Evolutionary conservation across 2,888 invertebrate genomes (phyloP).

Genomic region (Rhamphomyia laevipes): DNA sequence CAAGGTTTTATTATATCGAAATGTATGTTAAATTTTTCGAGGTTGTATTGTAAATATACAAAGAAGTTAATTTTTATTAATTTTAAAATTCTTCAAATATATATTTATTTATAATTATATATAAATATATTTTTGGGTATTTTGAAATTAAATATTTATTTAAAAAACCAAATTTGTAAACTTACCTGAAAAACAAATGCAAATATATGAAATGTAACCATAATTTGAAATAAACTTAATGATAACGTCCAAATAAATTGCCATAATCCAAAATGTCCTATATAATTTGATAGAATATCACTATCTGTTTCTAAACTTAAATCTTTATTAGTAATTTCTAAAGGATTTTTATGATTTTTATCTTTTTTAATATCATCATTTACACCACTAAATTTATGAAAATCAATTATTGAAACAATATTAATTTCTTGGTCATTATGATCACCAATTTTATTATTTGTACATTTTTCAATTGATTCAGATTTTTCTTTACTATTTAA

Average conservation of each 20-base stretch:
- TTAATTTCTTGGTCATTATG: not conserved
- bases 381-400: not conserved
- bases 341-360: not conserved
- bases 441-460: not conserved
- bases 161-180: too few relatives aligned
- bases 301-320: not conserved
- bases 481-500: too few relatives aligned
- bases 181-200: slow-evolving; percentile 44
- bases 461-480: too few relatives aligned
- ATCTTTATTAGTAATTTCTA: not conserved
- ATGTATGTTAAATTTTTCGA: too few relatives aligned
- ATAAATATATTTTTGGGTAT: too few relatives aligned
- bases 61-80: too few relatives aligned
- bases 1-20: too few relatives aligned
- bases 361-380: not conserved
- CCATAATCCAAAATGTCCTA: slow-evolving; percentile 48
- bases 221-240: slow-evolving; percentile 47
- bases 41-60: too few relatives aligned
- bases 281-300: slow-evolving; percentile 20
- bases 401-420: not conserved
- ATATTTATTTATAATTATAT: too few relatives aligned
- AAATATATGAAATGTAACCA: slow-evolving; percentile 52
- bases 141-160: too few relatives aligned
- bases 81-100: too few relatives aligned
- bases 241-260: slow-evolving; percentile 44